phyloP scores from a whole-genome alignment of 2,797 vertebrate genomes.

The Taenioides sp. region DNA sequence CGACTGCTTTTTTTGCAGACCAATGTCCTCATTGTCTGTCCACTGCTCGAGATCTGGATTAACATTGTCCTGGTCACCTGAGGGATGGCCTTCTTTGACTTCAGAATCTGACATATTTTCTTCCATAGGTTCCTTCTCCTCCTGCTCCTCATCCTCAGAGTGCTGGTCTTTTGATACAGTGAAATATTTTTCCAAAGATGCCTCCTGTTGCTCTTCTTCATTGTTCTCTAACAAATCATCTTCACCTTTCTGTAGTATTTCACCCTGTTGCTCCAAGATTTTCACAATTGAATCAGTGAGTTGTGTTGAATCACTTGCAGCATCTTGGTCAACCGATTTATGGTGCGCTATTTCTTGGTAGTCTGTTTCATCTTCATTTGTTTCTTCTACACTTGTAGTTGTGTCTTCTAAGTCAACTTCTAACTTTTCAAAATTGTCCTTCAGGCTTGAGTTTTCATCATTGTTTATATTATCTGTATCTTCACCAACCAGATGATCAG shows the following conservation, averaged over 20 bases:
- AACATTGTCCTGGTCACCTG: constrained; percentile 30
- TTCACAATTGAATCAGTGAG: constrained; percentile 25
- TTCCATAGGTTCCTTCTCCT: constrained; percentile 19
- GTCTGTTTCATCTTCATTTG: constrained; percentile 16
- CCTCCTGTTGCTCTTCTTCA: constrained; percentile 33
- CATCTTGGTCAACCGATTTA: constrained; percentile 22
- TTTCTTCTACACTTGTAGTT: constrained; percentile 24
- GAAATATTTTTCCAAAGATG: constrained; percentile 27
- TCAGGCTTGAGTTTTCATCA: constrained; percentile 14
- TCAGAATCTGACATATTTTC: constrained; percentile 25
- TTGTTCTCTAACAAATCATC: constrained; percentile 29
- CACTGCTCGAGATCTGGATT: constrained; percentile 10
- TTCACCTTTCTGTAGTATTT: constrained; percentile 31
- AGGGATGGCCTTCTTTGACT: constrained; percentile 16
- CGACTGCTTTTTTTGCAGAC: constrained; percentile 34
- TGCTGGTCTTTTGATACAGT: constrained; percentile 17
- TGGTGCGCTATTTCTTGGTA: constrained; percentile 23
- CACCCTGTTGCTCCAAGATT: constrained; percentile 17
- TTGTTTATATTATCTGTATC: constrained; percentile 9
- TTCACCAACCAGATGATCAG: constrained; percentile 32
- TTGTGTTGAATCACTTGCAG: constrained; percentile 28
- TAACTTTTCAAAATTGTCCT: constrained; percentile 27
- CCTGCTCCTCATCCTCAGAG: constrained; percentile 19
- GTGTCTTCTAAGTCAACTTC: constrained; percentile 24
- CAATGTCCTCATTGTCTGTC: constrained; percentile 27